phyloP scores from a whole-genome alignment of 2,113 vertebrate genomes.

The Hippolais icterina region DNA sequence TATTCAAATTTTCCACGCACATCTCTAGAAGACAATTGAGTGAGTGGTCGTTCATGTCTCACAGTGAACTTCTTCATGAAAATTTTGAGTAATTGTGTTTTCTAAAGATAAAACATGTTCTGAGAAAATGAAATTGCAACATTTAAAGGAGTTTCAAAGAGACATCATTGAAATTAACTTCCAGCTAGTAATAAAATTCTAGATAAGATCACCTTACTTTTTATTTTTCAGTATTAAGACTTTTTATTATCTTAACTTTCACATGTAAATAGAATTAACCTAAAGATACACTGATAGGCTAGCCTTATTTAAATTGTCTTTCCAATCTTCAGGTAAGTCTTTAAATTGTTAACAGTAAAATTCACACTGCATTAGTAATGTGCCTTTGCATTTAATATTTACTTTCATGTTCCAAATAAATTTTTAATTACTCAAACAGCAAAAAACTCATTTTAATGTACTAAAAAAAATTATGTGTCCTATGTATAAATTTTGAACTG shows the following conservation, averaged over 20 bases:
- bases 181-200: not conserved
- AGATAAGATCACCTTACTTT: not conserved
- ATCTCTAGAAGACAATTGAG: not conserved
- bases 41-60: not conserved
- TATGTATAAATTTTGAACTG: not conserved
- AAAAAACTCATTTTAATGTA: not conserved
- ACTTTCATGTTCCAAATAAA: not conserved
- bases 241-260: not conserved
- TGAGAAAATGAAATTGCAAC: not conserved
- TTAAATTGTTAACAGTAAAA: not conserved
- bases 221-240: not conserved
- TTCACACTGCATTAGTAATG: not conserved
- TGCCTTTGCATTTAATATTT: not conserved
- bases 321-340: not conserved
- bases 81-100: slow-evolving; percentile 5
- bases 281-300: not conserved
- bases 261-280: not conserved
- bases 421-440: not conserved
- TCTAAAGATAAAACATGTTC: slow-evolving; percentile 4
- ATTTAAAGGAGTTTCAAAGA: not conserved
- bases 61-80: not conserved
- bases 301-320: not conserved
- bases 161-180: not conserved
- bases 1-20: not conserved
- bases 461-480: not conserved